Evolutionary conservation across 2,797 vertebrate species (phyloP).

Genomic region (Spatula clypeata): DNA sequence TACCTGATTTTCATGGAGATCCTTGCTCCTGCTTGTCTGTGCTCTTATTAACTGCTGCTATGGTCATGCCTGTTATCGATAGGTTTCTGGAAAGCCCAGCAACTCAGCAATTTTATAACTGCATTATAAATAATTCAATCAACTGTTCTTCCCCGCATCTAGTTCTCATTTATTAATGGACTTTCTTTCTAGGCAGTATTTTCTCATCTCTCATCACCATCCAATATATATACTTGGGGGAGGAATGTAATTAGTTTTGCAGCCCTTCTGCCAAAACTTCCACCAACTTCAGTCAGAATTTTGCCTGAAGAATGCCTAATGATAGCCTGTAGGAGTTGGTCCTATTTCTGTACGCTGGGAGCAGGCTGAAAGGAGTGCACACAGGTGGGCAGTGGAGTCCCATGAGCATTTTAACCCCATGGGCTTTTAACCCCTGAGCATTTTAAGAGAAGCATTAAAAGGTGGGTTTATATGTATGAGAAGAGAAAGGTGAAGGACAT

Average conservation of each 20-base stretch:
- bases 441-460: background rate
- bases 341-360: slow-evolving; percentile 3
- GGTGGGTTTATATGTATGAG: background rate
- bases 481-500: background rate
- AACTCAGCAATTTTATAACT: slow-evolving; percentile 56
- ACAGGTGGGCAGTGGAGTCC: background rate
- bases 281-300: slow-evolving; percentile 18
- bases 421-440: background rate
- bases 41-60: background rate
- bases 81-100: slow-evolving; percentile 48
- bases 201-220: slow-evolving; percentile 39
- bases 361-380: background rate
- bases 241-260: slow-evolving; percentile 45
- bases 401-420: accelerated
- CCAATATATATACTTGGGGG: slow-evolving; percentile 17
- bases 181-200: slow-evolving; percentile 39
- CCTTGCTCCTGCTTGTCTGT: background rate
- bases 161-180: slow-evolving; percentile 58
- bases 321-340: background rate
- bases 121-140: slow-evolving; percentile 63
- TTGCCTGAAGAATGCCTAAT: background rate
- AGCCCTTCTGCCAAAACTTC: slow-evolving; percentile 35
- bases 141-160: slow-evolving; percentile 11
- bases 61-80: background rate
- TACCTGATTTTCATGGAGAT: background rate